Evolutionary conservation across 2,113 vertebrate genomes (phyloP), one percentile per base, ranked within the genome.

Genomic region (Poecile atricapillus): DNA sequence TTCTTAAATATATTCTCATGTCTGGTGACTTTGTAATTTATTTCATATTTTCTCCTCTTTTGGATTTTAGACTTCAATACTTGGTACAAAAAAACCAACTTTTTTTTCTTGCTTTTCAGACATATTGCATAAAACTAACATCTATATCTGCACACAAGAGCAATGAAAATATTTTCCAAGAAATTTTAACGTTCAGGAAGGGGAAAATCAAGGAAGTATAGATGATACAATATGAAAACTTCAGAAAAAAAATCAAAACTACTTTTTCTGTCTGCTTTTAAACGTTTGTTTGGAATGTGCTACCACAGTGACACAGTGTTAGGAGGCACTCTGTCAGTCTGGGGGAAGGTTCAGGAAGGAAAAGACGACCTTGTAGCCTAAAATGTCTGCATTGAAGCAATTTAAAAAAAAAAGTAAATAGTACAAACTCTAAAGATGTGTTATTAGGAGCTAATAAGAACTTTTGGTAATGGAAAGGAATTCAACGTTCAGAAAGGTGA

Each of bases 101-200:
- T 9, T 25, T 21, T 35, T 73, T 60, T 24, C 14, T 52, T 87
- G 20, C 23, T 25, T 83, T 86, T 62, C 27, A 60, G 47, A 37
- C 1, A 30, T 59, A 17, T 3, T 41, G 1, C 10, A 23, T 39
- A 41, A 81, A 70, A 52, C 28, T 41, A 44, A 22, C 17, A 49
- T 2, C 6, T 10, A 3, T 43, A 47, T 47, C 10, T 43, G 31
- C 15, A n/a, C 0, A 0, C 5, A 8, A 55, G 21, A 43, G 25
- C 3, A 73, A 80, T 59, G 4, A 33, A 75, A 73, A 75, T 1
- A 35, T 83, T 77, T 60, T 21, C 4, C 27, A 35, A 58, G 0
- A 62, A 39, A 44, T 55, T 71, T 50, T 4, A 1, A 7, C 2
- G 2, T 6, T 28, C 46, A 62, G 25, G 27, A 65, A 74, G 10